A percentile compares a stretch with the other conserved stretches of the same genome.
phyloP scores from a whole-genome alignment of 2,113 vertebrate genomes.

The Silurus glanis region DNA sequence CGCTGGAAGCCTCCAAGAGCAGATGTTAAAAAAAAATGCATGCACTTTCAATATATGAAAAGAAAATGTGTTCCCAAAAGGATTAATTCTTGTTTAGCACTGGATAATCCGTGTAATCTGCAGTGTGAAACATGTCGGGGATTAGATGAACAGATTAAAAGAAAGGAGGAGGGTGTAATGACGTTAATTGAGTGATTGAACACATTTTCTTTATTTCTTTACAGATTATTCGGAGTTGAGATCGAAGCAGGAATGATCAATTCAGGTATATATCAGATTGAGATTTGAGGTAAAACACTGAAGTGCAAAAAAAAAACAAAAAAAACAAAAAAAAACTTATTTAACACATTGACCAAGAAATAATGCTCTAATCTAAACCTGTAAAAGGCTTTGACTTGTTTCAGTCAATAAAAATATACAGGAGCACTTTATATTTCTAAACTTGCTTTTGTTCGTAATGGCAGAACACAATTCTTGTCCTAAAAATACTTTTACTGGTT shows the following conservation, averaged over 20 bases:
- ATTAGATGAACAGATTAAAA: conserved; percentile 62
- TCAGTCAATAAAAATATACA: background rate
- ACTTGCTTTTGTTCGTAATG: background rate
- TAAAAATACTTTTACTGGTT: conserved; percentile 5
- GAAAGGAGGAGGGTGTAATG: conserved; percentile 53
- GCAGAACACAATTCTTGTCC: background rate
- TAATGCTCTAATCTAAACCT: background rate
- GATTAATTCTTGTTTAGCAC: conserved; percentile 32
- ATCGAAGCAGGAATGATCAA: background rate
- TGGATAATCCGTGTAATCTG: conserved; percentile 70
- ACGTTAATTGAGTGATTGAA: conserved; percentile 54
- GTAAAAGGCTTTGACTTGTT: background rate
- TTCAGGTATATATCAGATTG: background rate
- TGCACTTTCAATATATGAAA: conserved; percentile 5
- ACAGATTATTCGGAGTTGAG: background rate
- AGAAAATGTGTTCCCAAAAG: conserved; percentile 51
- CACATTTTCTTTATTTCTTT: background rate
- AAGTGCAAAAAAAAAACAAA: background rate
- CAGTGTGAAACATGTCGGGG: conserved; percentile 58
- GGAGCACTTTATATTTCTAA: background rate
- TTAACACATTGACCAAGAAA: background rate
- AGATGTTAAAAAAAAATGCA: background rate
- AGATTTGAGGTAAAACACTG: background rate
- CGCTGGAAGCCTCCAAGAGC: conserved; percentile 16
- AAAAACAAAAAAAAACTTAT: too few species aligned